Evolutionary conservation across 2,113 vertebrate species (phyloP).

Genomic region (Pomatorhinus ruficollis): DNA sequence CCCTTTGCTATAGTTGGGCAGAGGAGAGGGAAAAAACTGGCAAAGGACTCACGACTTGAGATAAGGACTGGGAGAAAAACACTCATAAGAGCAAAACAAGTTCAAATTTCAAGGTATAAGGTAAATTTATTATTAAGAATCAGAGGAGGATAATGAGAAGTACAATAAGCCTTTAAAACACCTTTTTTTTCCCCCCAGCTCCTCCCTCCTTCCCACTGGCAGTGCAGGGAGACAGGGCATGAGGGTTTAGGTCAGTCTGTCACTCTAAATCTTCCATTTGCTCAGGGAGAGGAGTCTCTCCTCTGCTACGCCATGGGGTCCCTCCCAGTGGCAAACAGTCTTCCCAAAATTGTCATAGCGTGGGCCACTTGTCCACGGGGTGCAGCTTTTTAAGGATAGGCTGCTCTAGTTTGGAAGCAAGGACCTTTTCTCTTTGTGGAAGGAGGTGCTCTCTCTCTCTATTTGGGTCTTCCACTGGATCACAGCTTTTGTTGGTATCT

Average conservation of each 20-base stretch:
- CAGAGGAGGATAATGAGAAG: background rate
- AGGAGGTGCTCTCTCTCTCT: background rate
- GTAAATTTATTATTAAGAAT: background rate
- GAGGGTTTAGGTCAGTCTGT: background rate
- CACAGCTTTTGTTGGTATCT: background rate
- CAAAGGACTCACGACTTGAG: background rate
- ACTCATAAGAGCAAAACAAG: background rate
- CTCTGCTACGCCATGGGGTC: rapidly evolving
- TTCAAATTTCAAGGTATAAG: background rate
- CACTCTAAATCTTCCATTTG: rapidly evolving
- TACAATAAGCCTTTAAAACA: background rate
- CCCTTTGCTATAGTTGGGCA: background rate
- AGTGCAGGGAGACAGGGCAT: rapidly evolving
- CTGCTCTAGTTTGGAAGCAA: background rate
- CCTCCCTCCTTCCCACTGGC: background rate
- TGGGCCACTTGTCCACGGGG: rapidly evolving
- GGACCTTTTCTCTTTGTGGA: background rate
- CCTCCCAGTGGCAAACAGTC: rapidly evolving
- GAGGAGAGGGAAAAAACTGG: background rate
- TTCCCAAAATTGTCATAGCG: background rate
- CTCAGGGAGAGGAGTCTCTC: too few species aligned
- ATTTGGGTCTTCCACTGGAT: background rate
- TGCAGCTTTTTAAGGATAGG: background rate
- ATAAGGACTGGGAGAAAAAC: background rate
- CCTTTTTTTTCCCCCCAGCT: rapidly evolving